Base-by-base conservation (phyloP, 2,113 vertebrate genomes). In the Calonectris borealis region DNA sequence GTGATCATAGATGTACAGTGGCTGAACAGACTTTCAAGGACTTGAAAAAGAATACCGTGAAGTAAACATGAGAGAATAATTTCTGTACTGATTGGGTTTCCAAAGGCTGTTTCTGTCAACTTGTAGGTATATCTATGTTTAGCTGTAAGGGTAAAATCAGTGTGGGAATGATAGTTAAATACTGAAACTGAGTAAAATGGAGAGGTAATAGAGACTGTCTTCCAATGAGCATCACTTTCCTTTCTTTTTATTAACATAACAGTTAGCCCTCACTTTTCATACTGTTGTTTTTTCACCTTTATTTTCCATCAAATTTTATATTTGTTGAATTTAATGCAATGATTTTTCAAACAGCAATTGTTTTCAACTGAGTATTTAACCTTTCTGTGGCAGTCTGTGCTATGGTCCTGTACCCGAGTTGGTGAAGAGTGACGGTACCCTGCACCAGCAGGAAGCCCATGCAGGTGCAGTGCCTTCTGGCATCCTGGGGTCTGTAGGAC, bases 371-470 rank as follows among this genome's bases (percentile, higher is more conserved):
- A 57, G 13, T 40, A 26, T 38, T 89, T 57, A 64, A 12, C 4
- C 5, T 68, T 88, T 54, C 17, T 83, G 13, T 66, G 36, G 8
- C 18, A 55, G 13, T 17, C 4, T 36, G 13, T 58, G 11, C 22
- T 58, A 24, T 1, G 3, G 3, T 20, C 24, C 26, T 38, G 26
- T 42, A 70, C 18, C 10, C 1, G 3, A 26, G 6, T 0, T 27
- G 13, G 4, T 55, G 19, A 90, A 54, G 9, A 27, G 6, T 51
- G 42, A 42, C 4, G 4, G 11, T 7, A 44, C 1, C 25, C 11
- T 36, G 2, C 5, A 40, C 2, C 20, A 65, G 16, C 20, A 71
- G 34, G 20, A 72, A 57, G 7, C 4, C 16, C 4, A 7, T 6
- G 34, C 7, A 49, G 3, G 4, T n/a, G 24, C 36, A 58, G 15